Evolutionary conservation across 2,113 vertebrate genomes (phyloP).

Genomic region (Ptyas mucosa): DNA sequence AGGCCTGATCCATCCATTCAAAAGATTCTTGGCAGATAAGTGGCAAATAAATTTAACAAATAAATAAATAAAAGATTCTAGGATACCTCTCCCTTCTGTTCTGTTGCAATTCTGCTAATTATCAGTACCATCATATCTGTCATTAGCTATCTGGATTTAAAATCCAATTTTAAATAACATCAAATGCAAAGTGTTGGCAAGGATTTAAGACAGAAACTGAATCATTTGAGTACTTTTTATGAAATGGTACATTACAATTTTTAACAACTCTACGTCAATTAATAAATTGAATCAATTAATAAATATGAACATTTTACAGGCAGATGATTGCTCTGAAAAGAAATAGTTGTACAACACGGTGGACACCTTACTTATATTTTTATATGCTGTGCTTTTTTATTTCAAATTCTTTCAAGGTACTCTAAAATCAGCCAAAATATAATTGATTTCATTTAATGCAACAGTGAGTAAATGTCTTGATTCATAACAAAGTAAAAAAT

Average conservation of each 20-base stretch:
- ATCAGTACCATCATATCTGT: neutral
- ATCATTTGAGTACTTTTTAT: neutral
- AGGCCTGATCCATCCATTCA: neutral
- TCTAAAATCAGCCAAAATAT: neutral
- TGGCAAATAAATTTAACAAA: neutral
- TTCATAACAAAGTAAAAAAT: slow-evolving; percentile 19
- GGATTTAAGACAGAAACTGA: neutral
- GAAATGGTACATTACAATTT: neutral
- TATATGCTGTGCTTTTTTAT: neutral
- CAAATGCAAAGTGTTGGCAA: neutral
- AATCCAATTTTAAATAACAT: neutral
- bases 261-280: neutral
- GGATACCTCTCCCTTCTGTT: neutral
- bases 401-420: neutral
- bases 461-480: neutral
- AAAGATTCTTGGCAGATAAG: neutral
- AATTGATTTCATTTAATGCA: neutral
- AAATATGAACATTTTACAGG: no score
- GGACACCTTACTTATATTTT: neutral
- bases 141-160: neutral
- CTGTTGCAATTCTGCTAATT: neutral
- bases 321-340: neutral
- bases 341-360: neutral
- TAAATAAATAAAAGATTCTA: neutral
- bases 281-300: neutral